Evolutionary conservation across 2,113 vertebrate species (phyloP), one percentile per base, ranked within the genome.

Genomic region (Austrofundulus limnaeus): DNA sequence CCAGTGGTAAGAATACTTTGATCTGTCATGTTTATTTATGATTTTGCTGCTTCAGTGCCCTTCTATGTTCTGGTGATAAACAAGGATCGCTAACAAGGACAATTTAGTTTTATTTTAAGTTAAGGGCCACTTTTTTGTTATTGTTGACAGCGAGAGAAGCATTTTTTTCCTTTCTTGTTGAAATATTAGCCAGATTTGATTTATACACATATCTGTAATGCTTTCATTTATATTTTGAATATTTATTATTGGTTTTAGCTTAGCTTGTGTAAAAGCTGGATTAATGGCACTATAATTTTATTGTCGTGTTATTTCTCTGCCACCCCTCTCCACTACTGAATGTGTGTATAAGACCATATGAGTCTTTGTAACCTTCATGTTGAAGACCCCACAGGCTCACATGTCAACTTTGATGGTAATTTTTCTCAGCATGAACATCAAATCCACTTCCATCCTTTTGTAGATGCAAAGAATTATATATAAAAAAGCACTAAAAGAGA

Each of bases 1-100:
- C 97, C 97, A 77, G 97, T 99, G 97, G 97, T 99, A 94, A 97
- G 96, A 92, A 59, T 37, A 61, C 60, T 67, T n/a, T 74, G 2
- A 20, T 72, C 66, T 60, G 21, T 51, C 43, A 19, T 16, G 0
- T 5, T 48, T 38, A 2, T 28, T 7, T 28, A 7, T 28, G 52
- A 28, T 47, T 53, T 46, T 2, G 19, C 48, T 56, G 46, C 56
- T 66, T 8, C n/a, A 16, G 4, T 41, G 43, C 10, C 4, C 7
- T 59, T 51, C 37, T 21, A 21, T 25, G 14, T 58, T 20, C 16
- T 12, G 16, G 13, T 57, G 31, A 21, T 34, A 2, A 21, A 54
- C 6, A 11, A 28, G 25, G 25, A 28, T 7, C 3, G 7, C 25
- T 45, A n/a, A 0, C 3, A 49, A 46, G 19, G 38, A 24, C 43